These are phyloP conservation scores for Pristionchus exspectatus DNA, from an alignment of 2,888 invertebrate species.

Conservation along the genomic window DNA sequence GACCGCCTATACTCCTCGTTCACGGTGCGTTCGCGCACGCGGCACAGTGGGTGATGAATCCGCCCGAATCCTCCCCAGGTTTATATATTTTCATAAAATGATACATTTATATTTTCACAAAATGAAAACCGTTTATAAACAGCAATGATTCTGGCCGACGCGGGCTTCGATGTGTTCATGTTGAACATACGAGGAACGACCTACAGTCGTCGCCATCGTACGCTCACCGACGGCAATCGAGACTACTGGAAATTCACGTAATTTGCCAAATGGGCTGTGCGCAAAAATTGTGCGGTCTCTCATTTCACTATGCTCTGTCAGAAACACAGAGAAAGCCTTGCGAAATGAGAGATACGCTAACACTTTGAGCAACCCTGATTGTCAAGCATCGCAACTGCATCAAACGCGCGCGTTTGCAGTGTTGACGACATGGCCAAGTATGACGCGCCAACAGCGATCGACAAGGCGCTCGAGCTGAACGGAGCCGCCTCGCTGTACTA, in stretches of 20 bases:
- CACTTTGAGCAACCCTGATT: too few species aligned
- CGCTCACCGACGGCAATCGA: not conserved
- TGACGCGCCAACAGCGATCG: not conserved
- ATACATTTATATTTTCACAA: too few species aligned
- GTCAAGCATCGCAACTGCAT: too few species aligned
- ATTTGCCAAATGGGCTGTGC: too few species aligned
- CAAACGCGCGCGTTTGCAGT: not conserved
- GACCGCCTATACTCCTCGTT: not conserved
- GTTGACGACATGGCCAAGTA: not conserved
- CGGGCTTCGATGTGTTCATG: slow-evolving; percentile 1
- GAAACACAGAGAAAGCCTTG: too few species aligned
- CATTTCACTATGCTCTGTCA: too few species aligned
- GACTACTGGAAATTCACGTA: slow-evolving; percentile 9
- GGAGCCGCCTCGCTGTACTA: not conserved
- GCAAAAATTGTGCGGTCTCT: too few species aligned
- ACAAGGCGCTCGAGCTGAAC: not conserved
- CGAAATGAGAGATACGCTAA: too few species aligned
- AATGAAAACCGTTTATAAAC: too few species aligned
- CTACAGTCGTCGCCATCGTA: not conserved
- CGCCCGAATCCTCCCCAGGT: not conserved
- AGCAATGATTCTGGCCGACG: slow-evolving; percentile 26
- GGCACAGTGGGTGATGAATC: not conserved
- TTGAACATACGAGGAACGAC: not conserved
- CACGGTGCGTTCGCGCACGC: not conserved
- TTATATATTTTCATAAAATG: too few species aligned